phyloP scores from a whole-genome alignment of 2,797 vertebrate genomes.

The Pseudocheirus occidentalis region DNA sequence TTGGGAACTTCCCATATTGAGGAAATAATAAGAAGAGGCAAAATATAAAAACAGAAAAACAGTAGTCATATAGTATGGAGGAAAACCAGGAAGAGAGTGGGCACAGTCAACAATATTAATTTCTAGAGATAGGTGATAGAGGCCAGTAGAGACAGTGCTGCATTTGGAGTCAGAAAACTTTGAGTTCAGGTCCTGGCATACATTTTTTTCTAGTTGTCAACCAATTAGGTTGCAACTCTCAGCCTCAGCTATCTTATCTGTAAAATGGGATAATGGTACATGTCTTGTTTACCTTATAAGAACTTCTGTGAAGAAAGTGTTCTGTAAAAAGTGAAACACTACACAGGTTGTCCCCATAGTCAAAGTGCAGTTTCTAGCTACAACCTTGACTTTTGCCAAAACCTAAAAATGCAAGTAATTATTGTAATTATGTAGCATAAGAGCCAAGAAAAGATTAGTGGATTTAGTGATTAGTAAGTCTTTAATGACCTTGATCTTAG shows the following conservation, averaged over 20 bases:
- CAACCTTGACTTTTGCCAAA: background rate
- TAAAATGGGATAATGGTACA: background rate
- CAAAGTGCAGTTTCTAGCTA: background rate
- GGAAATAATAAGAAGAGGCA: background rate
- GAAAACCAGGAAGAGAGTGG: background rate
- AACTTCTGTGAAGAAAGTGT: background rate
- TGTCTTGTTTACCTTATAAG: background rate
- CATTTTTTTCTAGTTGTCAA: background rate
- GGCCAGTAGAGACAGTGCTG: background rate
- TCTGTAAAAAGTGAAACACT: no score
- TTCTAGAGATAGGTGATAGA: background rate
- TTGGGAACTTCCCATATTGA: background rate
- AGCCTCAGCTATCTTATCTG: background rate
- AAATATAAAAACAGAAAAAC: background rate
- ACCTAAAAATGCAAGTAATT: background rate
- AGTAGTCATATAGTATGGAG: background rate
- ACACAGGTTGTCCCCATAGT: no score
- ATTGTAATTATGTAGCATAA: background rate
- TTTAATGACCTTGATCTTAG: background rate
- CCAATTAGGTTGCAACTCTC: background rate
- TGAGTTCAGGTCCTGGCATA: background rate
- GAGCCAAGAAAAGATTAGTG: background rate
- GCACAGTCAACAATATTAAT: background rate
- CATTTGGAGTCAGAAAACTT: background rate
- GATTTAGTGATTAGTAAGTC: background rate